Evolutionary conservation across 2,888 invertebrate genomes (phyloP).

Genomic region (Ethmia dodecea): DNA sequence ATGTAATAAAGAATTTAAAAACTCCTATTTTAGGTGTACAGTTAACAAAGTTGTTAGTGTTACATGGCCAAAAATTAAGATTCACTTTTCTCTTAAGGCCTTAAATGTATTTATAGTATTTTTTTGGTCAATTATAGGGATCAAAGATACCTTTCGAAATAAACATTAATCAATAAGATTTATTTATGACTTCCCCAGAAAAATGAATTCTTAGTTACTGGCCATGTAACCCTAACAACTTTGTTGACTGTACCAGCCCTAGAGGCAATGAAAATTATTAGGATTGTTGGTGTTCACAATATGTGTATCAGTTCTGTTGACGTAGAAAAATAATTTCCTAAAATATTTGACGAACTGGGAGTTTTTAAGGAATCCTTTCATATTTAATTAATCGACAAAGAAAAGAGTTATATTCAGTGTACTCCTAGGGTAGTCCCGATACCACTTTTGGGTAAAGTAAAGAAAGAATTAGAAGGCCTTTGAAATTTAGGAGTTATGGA

Average conservation of each 20-base stretch:
- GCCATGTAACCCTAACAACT: too few species aligned
- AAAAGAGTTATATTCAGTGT: conserved; percentile 4
- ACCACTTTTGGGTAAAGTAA: conserved; percentile 6
- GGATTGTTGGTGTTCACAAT: neutral
- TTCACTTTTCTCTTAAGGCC: too few species aligned
- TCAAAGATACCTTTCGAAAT: too few species aligned
- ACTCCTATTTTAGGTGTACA: conserved; percentile 6
- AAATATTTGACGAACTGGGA: conserved; percentile 9
- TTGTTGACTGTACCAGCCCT: conserved; percentile 4
- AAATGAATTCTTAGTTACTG: too few species aligned
- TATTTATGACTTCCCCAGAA: too few species aligned
- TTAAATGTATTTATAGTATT: too few species aligned
- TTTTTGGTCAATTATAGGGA: too few species aligned
- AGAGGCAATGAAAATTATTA: neutral
- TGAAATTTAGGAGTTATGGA: neutral
- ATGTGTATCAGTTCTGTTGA: neutral
- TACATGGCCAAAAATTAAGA: too few species aligned
- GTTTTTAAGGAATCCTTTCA: conserved; percentile 7
- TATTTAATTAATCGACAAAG: conserved; percentile 6
- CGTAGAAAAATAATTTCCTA: conserved; percentile 6
- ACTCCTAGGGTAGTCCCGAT: conserved; percentile 6
- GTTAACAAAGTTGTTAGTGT: too few species aligned
- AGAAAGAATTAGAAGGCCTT: conserved; percentile 5
- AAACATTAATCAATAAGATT: too few species aligned
- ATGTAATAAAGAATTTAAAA: conserved; percentile 7